Base-by-base conservation (phyloP, 2,113 vertebrate species). In the Candoia aspera region DNA sequence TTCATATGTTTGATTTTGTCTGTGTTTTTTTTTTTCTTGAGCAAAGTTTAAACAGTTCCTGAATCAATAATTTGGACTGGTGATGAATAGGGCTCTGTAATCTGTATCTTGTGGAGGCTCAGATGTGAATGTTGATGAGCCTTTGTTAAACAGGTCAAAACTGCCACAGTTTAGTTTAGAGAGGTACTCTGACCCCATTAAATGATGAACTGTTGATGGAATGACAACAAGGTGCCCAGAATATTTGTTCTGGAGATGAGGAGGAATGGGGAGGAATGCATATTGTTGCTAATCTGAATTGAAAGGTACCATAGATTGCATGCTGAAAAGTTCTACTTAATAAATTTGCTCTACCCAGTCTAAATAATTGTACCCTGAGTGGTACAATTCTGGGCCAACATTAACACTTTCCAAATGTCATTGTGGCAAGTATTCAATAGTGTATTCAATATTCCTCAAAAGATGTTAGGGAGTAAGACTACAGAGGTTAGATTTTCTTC, bases 151-250 rank as follows among this genome's bases (percentile, higher is more conserved):
- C 89, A 94, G 91, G 94, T 91, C 93, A 94, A 93, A 87, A 92
- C 86, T 94, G 95, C 88, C 92, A 94, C 93, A 90, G 87, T 92
- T 93, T 96, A 89, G 92, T 33, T 90, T n/a, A 91, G 19, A 89
- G 87, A 91, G 95, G 86, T 89, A 91, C 24, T 94, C 13, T 96
- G 94, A 93, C 89, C 93, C 64, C 57, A 49, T 85, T 92, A 93
- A 96, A 95, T 96, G 96, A 95, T 95, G 92, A 95, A 95, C 84
- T 96, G 96, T 91, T 96, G 92, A 95, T 88, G 94, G 94, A 96
- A 95, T 86, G 91, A 90, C 95, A 92, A 95, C 91, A 83, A 93
- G 94, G 49, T 94, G 86, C 94, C 97, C 95, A 90, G 95, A 96
- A 92, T 91, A 85, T 93, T 95, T 95, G 92, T 92, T 90, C 93